Evolutionary conservation across 2,113 vertebrate species (phyloP).

Genomic region (Gnathonemus echidnorhynchus): DNA sequence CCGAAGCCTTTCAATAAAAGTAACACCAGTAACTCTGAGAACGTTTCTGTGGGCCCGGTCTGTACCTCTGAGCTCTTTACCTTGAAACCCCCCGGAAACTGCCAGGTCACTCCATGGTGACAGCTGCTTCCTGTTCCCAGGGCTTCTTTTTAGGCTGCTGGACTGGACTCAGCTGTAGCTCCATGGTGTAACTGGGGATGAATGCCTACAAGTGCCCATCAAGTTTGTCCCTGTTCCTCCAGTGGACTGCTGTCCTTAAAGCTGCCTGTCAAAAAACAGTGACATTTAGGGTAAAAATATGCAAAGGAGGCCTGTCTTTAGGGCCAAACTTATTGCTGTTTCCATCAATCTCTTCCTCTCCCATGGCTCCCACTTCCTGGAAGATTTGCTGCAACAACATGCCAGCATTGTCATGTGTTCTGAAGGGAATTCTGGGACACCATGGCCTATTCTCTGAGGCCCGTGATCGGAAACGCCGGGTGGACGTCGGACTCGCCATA

Average conservation of each 20-base stretch:
- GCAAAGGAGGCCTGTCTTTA: background rate
- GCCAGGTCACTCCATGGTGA: background rate
- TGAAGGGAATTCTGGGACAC: background rate
- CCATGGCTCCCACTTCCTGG: background rate
- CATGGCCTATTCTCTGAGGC: background rate
- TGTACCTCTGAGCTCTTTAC: background rate
- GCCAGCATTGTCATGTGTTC: background rate
- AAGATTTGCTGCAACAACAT: background rate
- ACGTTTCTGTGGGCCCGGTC: background rate
- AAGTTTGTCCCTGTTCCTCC: background rate
- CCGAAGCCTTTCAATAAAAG: background rate
- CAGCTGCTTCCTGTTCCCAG: background rate
- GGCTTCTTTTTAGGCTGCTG: background rate
- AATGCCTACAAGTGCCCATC: background rate
- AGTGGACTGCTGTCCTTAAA: background rate
- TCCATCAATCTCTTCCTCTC: background rate
- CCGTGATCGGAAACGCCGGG: no score
- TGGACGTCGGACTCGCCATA: background rate
- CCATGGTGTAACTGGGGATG: background rate
- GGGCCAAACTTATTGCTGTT: background rate
- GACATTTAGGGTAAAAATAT: background rate
- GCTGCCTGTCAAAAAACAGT: background rate
- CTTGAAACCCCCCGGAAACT: background rate
- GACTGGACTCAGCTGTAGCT: background rate
- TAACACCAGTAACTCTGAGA: background rate